Conservation (phyloP, 2,888 invertebrate species). For the Sarcophaga caerulescens region DNA sequence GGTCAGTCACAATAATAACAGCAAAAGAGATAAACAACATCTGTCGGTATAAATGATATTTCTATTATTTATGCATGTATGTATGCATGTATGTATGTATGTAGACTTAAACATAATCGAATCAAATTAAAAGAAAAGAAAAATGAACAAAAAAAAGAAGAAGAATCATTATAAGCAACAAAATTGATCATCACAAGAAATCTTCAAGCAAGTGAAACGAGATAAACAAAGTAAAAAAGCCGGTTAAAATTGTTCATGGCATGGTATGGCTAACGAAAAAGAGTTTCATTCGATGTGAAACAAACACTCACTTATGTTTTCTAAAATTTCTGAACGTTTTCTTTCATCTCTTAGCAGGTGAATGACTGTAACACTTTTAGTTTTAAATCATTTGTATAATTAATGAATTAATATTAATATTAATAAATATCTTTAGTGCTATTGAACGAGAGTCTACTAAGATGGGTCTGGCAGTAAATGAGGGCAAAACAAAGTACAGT, state of each 20-base stretch:
- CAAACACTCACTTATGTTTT: neutral
- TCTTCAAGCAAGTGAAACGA: slow-evolving; percentile 7
- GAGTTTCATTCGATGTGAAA: neutral
- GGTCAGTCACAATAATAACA: slow-evolving; percentile 31
- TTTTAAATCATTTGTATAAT: neutral
- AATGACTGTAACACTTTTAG: slow-evolving; percentile 50
- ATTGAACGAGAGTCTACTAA: no score
- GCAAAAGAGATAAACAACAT: neutral
- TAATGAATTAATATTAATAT: neutral
- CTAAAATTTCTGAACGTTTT: neutral
- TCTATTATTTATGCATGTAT: no score
- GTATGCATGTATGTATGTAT: no score
- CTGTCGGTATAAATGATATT: neutral
- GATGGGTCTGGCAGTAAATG: no score
- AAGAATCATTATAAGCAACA: slow-evolving; percentile 16
- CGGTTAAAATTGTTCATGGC: slow-evolving; percentile 45
- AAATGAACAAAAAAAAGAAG: neutral
- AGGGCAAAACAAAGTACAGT: no score
- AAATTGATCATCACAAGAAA: slow-evolving; percentile 17
- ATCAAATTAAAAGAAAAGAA: slow-evolving; percentile 37
- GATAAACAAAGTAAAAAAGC: slow-evolving; percentile 28
- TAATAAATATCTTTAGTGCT: no score
- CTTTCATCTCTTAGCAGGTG: neutral
- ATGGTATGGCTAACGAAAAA: neutral
- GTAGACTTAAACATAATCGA: slow-evolving; percentile 14